These are phyloP conservation scores for Coelinius sp. DNA, from an alignment of 2,888 invertebrate genomes.

Conservation along the genomic window DNA sequence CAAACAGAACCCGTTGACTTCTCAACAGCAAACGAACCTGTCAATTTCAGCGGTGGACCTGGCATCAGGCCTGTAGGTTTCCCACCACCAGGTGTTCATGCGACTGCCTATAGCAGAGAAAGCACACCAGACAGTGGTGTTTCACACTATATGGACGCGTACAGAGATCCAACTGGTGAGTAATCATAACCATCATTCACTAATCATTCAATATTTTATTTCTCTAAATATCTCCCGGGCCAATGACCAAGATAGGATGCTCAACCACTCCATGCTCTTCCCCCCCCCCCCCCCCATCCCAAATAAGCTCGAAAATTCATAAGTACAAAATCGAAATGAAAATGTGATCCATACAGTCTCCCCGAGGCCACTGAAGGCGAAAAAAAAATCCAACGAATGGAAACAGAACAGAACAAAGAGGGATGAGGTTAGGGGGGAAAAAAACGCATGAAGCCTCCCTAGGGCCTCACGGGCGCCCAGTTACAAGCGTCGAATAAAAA, in stretches of 20 bases:
- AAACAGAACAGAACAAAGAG: slow-evolving; percentile 61
- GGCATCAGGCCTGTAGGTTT: slow-evolving; percentile 75
- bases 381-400: slow-evolving; percentile 48
- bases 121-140: slow-evolving; percentile 92
- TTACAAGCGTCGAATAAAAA: slow-evolving; percentile 65
- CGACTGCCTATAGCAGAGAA: slow-evolving; percentile 82
- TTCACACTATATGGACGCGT: slow-evolving; percentile 90
- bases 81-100: slow-evolving; percentile 76
- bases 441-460: slow-evolving; percentile 50
- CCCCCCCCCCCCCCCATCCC: not conserved
- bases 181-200: slow-evolving; percentile 42
- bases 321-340: slow-evolving; percentile 24
- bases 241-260: not conserved
- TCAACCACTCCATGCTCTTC: not conserved
- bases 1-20: slow-evolving; percentile 83
- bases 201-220: not conserved
- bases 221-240: not conserved
- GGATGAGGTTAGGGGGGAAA: slow-evolving; percentile 35
- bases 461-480: slow-evolving; percentile 52
- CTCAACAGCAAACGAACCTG: slow-evolving; percentile 77
- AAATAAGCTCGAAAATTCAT: slow-evolving; percentile 6
- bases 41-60: slow-evolving; percentile 74
- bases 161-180: slow-evolving; percentile 88
- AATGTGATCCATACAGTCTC: slow-evolving; percentile 22
- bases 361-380: slow-evolving; percentile 27